Evolutionary conservation across 2,888 invertebrate species (phyloP), one percentile per base, ranked within the genome.

Genomic region (Lasioglossum oenotherae): DNA sequence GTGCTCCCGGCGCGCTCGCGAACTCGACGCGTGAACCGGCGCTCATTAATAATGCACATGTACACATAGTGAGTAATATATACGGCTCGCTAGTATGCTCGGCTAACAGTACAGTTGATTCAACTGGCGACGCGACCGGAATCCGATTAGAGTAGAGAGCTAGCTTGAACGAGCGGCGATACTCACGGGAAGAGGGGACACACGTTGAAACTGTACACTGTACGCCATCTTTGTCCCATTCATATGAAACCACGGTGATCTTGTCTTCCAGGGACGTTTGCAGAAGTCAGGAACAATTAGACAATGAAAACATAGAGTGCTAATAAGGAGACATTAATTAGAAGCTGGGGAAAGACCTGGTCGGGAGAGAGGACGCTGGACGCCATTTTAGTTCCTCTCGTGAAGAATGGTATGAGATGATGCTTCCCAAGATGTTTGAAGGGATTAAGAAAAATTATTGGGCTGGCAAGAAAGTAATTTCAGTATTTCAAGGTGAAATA

Each of bases 101-200:
- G 81, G 53, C 57, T 69, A 81, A 83, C 82, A 87, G 73, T 81
- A 81, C 67, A 81, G 80, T 85, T 80, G 87, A 87, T 78, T 80
- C 87, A 85, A 87, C 82, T 82, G 88, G 84, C 80, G 80, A 80
- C 84, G 74, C 81, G 79, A 72, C 71, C 74, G 72, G 88, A 88
- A 88, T 88, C 79, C 64, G 73, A 88, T 88, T 84, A 87, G 64
- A 41, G 46, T 57, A 74, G 60, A 64, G 84, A 81, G 81, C 53
- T 69, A 80, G 74, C 67, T 73, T 10, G 69, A 73, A 53, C 27
- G 12, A 49, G 64, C n/a, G 27, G n/a, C 19, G 46, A 53, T 38
- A 53, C 23, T 49, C 35, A 23, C 23, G 23, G 10, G 4, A 67
- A 35, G 35, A 67, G 67, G 67, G 67, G 35, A 35, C 35, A 8